Base-by-base conservation (phyloP, 2,888 invertebrate genomes). In the Epinotia bilunana region DNA sequence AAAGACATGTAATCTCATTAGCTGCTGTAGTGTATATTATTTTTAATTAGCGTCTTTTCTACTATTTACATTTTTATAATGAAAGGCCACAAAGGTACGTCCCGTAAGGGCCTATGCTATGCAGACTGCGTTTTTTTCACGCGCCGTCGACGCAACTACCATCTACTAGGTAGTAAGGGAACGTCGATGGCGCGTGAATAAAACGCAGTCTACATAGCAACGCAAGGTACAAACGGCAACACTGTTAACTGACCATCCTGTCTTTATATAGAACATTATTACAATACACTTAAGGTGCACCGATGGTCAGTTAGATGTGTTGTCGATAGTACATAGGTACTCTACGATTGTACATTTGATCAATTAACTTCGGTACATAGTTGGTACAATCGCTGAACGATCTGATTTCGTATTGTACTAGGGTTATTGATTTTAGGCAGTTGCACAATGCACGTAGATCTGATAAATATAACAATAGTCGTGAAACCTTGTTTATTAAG, bases 1-100 rank as follows among this genome's bases (percentile, higher is more conserved):
- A 85, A 86, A 83, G 79, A 83, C 85, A 83, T 83, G 83, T 86
- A 88, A 89, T 89, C 88, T 88, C 88, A 86, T 82, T 85, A 84
- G 83, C 83, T 84, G 83, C 80, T 86, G 83, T 83, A 81, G 79
- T 81, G 79, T 83, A 82, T 85, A 81, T 80, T 83, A 46, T 49
- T 70, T 74, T 83, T 82, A 81, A 81, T 83, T 83, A 83, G 83
- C 81, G 60, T 78, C 80, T 83, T 84, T 84, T 84, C 82, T 87
- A 85, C 80, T 81, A 81, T 83, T 81, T 85, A 71, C 73, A 70
- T 73, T 73, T 73, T 67, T 70, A 71, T 75, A 71, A 55, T 62
- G 5, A 65, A 74, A 43, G 53, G 73, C 73, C 73, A 77, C 71
- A 77, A 76, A 71, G 16, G 46, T 65, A 72, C 71, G 61, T 71